Percentiles rank a stretch among this genome's conserved stretches.
These are phyloP conservation scores for Crotophaga sulcirostris DNA, from an alignment of 2,113 vertebrate genomes.

Conservation along the genomic window DNA sequence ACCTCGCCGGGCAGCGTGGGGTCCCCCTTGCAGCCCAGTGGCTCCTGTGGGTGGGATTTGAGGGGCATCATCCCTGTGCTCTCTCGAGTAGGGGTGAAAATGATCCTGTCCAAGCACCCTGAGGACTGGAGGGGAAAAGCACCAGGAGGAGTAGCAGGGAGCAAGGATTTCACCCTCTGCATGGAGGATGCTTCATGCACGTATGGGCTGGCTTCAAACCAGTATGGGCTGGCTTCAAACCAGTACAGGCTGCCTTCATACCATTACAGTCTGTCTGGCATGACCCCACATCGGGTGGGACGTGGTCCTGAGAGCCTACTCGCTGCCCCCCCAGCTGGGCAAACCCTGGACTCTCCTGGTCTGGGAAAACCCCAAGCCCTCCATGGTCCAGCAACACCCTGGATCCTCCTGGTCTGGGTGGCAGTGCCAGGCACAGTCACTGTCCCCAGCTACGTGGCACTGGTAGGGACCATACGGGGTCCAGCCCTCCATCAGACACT, in stretches of 20 bases:
- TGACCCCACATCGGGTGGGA: accelerated
- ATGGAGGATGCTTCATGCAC: not conserved
- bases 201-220: not conserved
- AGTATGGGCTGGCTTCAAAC: accelerated
- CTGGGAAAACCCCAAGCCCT: not conserved
- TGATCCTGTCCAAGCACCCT: accelerated
- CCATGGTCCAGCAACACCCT: accelerated
- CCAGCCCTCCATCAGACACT: not conserved
- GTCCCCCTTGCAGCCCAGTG: not conserved
- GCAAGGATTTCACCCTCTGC: not conserved
- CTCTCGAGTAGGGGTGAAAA: not conserved
- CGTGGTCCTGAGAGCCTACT: not conserved
- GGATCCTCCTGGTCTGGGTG: accelerated
- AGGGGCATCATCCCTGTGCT: not conserved
- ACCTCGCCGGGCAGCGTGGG: not conserved
- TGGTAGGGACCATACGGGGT: accelerated
- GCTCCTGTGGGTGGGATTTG: accelerated
- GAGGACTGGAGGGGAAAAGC: not conserved
- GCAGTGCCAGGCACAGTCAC: not conserved
- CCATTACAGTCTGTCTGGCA: no score
- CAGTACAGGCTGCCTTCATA: no score
- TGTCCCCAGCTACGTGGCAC: not conserved
- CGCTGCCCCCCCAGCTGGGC: accelerated
- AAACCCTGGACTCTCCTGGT: accelerated
- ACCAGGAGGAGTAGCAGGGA: accelerated